These are phyloP conservation scores for Pangasius larnaudii DNA, from an alignment of 2,797 vertebrate species.

Conservation along the genomic window DNA sequence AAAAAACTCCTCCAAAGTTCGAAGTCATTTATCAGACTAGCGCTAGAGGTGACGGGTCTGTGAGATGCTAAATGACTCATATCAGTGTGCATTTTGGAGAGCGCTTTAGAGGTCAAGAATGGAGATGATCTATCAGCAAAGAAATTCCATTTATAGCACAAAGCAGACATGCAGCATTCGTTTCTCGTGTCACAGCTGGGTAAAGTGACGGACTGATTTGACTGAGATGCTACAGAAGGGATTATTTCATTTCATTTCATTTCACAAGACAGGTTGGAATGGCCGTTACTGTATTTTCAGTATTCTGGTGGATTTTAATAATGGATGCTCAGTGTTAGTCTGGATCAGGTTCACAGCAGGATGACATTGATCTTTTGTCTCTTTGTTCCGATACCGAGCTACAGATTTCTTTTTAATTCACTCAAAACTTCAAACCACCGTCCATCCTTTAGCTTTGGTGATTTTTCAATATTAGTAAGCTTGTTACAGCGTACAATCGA, in stretches of 20 bases:
- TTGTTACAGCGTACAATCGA: not conserved
- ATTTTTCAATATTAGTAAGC: not conserved
- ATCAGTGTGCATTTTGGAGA: constrained; percentile 15
- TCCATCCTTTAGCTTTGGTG: not conserved
- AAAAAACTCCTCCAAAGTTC: constrained; percentile 30
- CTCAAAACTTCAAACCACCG: not conserved
- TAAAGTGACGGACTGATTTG: constrained; percentile 19
- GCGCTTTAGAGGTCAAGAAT: constrained; percentile 7
- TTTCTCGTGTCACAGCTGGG: not conserved
- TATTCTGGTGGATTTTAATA: constrained; percentile 21
- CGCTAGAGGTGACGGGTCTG: constrained; percentile 18
- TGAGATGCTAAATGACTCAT: constrained; percentile 47
- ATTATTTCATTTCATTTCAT: constrained; percentile 24
- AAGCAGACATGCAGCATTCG: not conserved
- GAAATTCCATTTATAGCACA: not conserved
- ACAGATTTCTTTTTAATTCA: not conserved
- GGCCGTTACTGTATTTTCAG: not conserved
- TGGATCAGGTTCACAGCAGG: constrained; percentile 1
- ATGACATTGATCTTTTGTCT: constrained; percentile 23
- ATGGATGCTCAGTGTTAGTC: not conserved
- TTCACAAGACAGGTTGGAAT: constrained; percentile 4
- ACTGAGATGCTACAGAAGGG: not conserved
- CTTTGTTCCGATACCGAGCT: constrained; percentile 27
- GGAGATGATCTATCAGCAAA: not conserved
- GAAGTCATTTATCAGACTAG: constrained; percentile 41